Base-by-base conservation (phyloP, 2,113 vertebrate species). In the Silurus asotus region DNA sequence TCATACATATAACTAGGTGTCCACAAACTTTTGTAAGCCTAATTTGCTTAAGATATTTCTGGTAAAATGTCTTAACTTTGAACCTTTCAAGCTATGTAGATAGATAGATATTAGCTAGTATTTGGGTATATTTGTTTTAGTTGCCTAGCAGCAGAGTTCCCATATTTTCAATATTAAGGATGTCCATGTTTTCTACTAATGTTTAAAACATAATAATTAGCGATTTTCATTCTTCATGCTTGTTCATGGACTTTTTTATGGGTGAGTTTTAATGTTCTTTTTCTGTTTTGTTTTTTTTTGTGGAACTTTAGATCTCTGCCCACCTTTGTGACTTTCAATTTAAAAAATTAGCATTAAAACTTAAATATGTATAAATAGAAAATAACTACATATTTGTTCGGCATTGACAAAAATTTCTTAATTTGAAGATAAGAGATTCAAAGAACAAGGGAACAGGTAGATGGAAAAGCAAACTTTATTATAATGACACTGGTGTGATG, bases 401-500 rank as follows among this genome's bases (percentile, higher is more conserved):
- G 3, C 25, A 28, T 58, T 14, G 7, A 3, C 25, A 77, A 77
- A 53, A 77, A 56, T 53, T n/a, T n/a, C 8, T 25, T 23, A 11
- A n/a, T 51, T 53, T 56, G 20, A 56, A 17, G 45, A 72, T 2
- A 13, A 55, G 8, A 55, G 49, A 72, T 69, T 70, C 8, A 17
- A 17, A 19, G 58, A 86, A 58, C 62, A 77, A 59, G 51, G 15
- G 4, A 65, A 86, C 19, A 25, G 59, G 23, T 59, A 67, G 56
- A 84, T 64, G 19, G 37, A 74, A 67, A 88, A 84, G 70, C n/a
- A 80, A 67, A 25, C 25, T 58, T 79, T 81, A 61, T 82, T n/a
- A 64, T 79, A 85, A 89, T 87, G 72, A 85, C 70, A 37, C 78
- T 25, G 48, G 83, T 45, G 78, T 87, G 67, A 85, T 64, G 45